Percentiles rank a stretch among this genome's conserved stretches.
These are phyloP conservation scores for Apamea monoglypha DNA, from an alignment of 2,888 invertebrate genomes.

Conservation along the genomic window DNA sequence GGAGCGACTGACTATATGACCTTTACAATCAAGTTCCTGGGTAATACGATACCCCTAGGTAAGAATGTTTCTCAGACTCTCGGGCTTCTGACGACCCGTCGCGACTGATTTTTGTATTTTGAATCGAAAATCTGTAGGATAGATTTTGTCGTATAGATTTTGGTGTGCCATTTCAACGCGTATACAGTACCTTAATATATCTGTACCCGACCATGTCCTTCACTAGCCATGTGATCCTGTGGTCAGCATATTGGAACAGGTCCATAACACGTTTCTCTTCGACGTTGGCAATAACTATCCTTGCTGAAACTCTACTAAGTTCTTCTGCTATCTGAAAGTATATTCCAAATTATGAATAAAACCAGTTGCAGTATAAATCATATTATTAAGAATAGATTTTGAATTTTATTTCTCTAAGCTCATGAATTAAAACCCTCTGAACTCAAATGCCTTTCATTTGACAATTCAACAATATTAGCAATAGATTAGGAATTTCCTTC, in stretches of 20 bases:
- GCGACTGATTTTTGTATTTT: no score
- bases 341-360: background rate
- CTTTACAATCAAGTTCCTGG: no score
- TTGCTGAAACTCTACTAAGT: conserved; percentile 41
- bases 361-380: background rate
- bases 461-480: no score
- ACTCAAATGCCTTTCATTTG: background rate
- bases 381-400: background rate
- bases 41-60: no score
- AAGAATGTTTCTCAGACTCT: no score
- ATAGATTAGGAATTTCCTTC: no score
- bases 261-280: conserved; percentile 49
- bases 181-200: conserved; percentile 13
- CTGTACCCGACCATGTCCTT: conserved; percentile 2
- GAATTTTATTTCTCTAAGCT: background rate
- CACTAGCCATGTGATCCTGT: conserved; percentile 8
- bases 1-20: no score
- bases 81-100: no score
- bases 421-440: background rate
- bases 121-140: no score
- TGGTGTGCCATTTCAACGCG: background rate
- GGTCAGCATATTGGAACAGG: background rate
- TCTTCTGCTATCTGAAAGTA: conserved; percentile 26
- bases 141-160: no score
- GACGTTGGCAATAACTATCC: conserved; percentile 73